Percentiles rank a stretch among this genome's conserved stretches.
Conservation (phyloP, 1,140 invertebrate genomes). For the Papilio xuthus region DNA sequence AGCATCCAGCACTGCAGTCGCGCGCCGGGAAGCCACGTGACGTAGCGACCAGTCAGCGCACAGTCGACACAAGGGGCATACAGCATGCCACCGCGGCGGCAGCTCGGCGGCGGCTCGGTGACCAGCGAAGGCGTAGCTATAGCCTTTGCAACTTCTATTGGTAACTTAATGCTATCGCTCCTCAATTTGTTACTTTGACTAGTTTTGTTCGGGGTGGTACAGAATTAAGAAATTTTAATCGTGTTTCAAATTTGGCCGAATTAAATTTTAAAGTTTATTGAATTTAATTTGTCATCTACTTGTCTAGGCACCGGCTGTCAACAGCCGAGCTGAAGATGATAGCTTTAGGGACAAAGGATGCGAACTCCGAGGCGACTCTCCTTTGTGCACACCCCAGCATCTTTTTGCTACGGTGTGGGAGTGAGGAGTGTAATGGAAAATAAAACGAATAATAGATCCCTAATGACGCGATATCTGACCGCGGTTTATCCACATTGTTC, state of each 20-base stretch:
- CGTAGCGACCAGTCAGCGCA: conserved; percentile 82
- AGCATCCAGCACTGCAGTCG: conserved; percentile 82
- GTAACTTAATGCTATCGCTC: conserved; percentile 71
- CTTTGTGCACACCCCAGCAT: conserved; percentile 77
- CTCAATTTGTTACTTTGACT: conserved; percentile 63
- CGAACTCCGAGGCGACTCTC: conserved; percentile 68
- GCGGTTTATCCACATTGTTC: conserved; percentile 68
- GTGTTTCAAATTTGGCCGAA: conserved; percentile 53
- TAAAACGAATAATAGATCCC: conserved; percentile 51
- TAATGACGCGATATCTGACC: conserved; percentile 46
- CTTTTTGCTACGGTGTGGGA: conserved; percentile 66
- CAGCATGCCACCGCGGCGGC: conserved; percentile 75
- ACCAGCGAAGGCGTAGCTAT: not conserved
- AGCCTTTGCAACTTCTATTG: conserved; percentile 54
- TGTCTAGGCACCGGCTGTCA: conserved; percentile 78
- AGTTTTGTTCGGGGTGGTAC: conserved; percentile 56
- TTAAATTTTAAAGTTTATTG: conserved; percentile 47
- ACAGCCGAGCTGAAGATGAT: conserved; percentile 71
- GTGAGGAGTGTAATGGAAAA: conserved; percentile 50
- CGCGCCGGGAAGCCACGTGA: conserved; percentile 82
- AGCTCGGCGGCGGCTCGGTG: conserved; percentile 40
- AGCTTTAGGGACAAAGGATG: conserved; percentile 52
- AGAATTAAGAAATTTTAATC: conserved; percentile 45
- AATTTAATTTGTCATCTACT: conserved; percentile 61
- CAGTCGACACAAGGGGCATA: conserved; percentile 81